Percentiles rank a stretch among this genome's conserved stretches.
Evolutionary conservation across 2,113 vertebrate species (phyloP).

Genomic region (Excalfactoria chinensis): DNA sequence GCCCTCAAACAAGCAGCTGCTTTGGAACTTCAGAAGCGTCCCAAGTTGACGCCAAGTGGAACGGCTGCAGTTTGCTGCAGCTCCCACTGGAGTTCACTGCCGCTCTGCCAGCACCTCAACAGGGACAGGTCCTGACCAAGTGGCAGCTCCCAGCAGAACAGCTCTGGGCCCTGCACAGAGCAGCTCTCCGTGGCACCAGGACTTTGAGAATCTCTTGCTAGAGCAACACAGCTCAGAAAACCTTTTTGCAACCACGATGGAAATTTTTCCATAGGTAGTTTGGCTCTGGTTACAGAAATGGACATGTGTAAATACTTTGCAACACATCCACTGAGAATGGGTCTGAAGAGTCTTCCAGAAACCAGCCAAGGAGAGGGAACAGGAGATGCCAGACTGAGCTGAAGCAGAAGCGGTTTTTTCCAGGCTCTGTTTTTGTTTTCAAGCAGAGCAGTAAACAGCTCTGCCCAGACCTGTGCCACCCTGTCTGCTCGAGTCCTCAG

Average conservation of each 20-base stretch:
- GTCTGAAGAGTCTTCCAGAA: conserved; percentile 29
- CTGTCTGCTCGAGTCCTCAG: not conserved
- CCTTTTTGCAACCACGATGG: not conserved
- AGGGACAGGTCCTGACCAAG: not conserved
- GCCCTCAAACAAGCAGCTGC: not conserved
- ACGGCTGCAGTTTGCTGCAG: not conserved
- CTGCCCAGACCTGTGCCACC: not conserved
- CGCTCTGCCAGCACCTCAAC: rapidly evolving
- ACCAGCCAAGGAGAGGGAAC: not conserved
- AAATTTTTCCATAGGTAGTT: not conserved
- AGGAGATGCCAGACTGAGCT: not conserved
- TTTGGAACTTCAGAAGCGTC: not conserved
- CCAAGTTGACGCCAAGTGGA: rapidly evolving
- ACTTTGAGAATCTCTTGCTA: not conserved
- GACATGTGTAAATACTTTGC: conserved; percentile 13
- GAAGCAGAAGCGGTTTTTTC: not conserved
- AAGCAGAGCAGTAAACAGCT: conserved; percentile 20
- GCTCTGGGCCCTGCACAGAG: not conserved
- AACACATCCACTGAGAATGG: not conserved
- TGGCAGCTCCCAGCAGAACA: not conserved
- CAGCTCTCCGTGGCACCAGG: rapidly evolving
- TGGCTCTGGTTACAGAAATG: not conserved
- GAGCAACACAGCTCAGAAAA: not conserved
- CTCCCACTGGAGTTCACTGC: not conserved
- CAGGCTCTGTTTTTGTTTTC: conserved; percentile 21